Conservation (phyloP, 1,140 invertebrate genomes). For the Aradophagus sp. region DNA sequence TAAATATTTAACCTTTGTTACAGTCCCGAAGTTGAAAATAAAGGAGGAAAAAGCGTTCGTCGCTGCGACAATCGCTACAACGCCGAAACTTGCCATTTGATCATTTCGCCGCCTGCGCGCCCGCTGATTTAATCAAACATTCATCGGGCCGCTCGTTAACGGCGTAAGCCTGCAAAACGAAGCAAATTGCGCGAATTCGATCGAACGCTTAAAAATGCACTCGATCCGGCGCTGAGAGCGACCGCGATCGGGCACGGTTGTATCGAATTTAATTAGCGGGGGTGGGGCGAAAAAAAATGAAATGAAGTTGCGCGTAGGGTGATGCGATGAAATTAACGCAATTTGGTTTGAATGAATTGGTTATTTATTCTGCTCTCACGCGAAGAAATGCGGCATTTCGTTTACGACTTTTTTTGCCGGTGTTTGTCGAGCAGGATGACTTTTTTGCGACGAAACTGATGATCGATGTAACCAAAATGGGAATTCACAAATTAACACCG, state of each 20-base stretch:
- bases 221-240: background rate
- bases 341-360: too few relatives aligned
- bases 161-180: constrained; percentile 18
- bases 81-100: constrained; percentile 20
- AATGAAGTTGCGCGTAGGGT: too few relatives aligned
- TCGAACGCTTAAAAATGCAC: constrained; percentile 30
- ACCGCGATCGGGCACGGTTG: background rate
- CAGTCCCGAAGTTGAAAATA: constrained; percentile 12
- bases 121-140: constrained; percentile 53
- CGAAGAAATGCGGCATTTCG: too few relatives aligned
- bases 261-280: constrained; percentile 25
- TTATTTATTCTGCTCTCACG: too few relatives aligned
- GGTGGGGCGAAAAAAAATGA: too few relatives aligned
- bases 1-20: constrained; percentile 64
- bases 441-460: too few relatives aligned
- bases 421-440: too few relatives aligned
- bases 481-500: too few relatives aligned
- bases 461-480: too few relatives aligned
- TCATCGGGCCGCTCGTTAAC: constrained; percentile 24
- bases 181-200: constrained; percentile 38
- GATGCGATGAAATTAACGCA: too few relatives aligned
- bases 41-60: constrained; percentile 23
- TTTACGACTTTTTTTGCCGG: too few relatives aligned
- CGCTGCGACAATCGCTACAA: constrained; percentile 2
- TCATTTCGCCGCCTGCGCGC: constrained; percentile 2